These are phyloP conservation scores for Patella depressa DNA, from an alignment of 2,888 invertebrate species.

Conservation along the genomic window DNA sequence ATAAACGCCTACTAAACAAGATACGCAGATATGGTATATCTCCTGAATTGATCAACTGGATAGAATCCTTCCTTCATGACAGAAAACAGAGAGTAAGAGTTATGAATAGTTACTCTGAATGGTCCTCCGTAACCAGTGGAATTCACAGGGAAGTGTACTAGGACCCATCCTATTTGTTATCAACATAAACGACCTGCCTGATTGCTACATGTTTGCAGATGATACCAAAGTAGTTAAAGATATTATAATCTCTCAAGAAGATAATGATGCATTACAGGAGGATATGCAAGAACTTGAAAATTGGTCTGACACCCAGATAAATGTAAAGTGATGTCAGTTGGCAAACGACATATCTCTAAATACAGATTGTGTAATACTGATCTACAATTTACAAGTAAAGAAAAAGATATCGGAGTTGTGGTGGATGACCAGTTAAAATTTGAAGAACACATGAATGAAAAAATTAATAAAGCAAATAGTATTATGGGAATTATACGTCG, in stretches of 20 bases:
- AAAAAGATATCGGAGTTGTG: constrained; percentile 24
- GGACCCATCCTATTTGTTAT: constrained; percentile 31
- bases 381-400: constrained; percentile 5
- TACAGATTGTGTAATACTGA: not conserved
- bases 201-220: constrained; percentile 27
- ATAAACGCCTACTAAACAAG: constrained; percentile 14
- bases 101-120: not conserved
- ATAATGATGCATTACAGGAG: constrained; percentile 10
- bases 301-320: constrained; percentile 27
- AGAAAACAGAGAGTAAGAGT: constrained; percentile 15
- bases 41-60: constrained; percentile 9
- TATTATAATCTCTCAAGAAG: not conserved
- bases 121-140: not conserved
- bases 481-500: constrained; percentile 19
- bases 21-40: constrained; percentile 6
- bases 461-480: constrained; percentile 17
- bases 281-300: constrained; percentile 19
- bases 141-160: constrained; percentile 24
- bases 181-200: constrained; percentile 33
- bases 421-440: constrained; percentile 23
- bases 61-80: not conserved
- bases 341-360: not conserved
- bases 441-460: constrained; percentile 7
- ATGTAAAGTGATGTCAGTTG: constrained; percentile 22
- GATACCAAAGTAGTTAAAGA: constrained; percentile 26